Base-by-base conservation (phyloP, 2,113 vertebrate species). In the Burhinus oedicnemus region DNA sequence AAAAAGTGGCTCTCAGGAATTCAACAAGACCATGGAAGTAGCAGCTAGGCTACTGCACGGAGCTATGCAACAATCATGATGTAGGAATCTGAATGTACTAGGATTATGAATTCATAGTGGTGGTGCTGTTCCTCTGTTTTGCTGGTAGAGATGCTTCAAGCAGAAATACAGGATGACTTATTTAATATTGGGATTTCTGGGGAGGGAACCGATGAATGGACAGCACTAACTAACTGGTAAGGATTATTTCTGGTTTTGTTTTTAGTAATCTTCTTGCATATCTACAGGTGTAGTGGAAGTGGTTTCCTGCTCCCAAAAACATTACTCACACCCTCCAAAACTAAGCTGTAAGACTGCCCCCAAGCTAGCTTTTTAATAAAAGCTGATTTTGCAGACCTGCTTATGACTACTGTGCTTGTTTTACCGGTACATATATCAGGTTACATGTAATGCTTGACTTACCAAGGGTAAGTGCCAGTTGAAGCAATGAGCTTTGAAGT, bases 391-490 rank as follows among this genome's bases (percentile, higher is more conserved):
- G 51, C 71, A 93, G 36, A 77, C 5, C 2, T 79, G 51, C 26
- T 47, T 62, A 40, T n/a, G 45, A 51, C 34, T 47, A 52, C 47
- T 52, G 44, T 45, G 61, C 38, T 74, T 52, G 45, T 62, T 77
- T 66, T 55, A 90, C 38, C 4, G 2, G 58, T n/a, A 65, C 1
- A 2, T 62, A 45, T 57, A 47, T 57, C 65, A 51, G 23, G 34
- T 70, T 84, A 7, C 30, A 65, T 45, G 77, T 74, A 62, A 64
- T 3, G 22, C 69, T 10, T 45, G 44, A 76, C 96, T 97, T 97
- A 99, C 99, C 98, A 97, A 77, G 5, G 98, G 7, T 18, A 97
- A 94, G 94, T 99, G 99, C 99, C 99, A 99, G 98, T 99, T 99
- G 98, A 99, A 99, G 97, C 99, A 99, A 90, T 13, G 98, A 18